Evolutionary conservation across 2,888 invertebrate species (phyloP).

Genomic region (Auanema freiburgensis): DNA sequence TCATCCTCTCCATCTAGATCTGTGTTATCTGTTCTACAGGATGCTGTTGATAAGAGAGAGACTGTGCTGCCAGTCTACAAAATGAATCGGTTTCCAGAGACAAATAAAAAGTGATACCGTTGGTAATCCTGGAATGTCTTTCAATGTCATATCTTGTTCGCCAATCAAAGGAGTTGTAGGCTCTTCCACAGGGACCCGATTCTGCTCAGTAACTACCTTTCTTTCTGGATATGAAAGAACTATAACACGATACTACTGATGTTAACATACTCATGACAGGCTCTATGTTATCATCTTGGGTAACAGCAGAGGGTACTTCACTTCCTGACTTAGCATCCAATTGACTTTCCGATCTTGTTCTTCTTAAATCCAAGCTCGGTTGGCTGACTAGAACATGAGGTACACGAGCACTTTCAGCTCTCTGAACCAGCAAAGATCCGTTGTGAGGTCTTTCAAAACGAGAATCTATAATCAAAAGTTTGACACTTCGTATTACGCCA

Average conservation of each 20-base stretch:
- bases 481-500: too few species aligned
- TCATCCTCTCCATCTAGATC: slow-evolving; percentile 26
- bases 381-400: slow-evolving; percentile 48
- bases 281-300: neutral
- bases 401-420: slow-evolving; percentile 49
- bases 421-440: slow-evolving; percentile 26
- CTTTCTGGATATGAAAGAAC: neutral
- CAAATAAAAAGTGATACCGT: neutral
- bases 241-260: too few species aligned
- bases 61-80: slow-evolving; percentile 32
- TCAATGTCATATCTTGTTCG: too few species aligned
- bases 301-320: neutral
- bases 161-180: too few species aligned
- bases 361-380: slow-evolving; percentile 46
- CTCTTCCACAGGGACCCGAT: too few species aligned
- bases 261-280: slow-evolving; percentile 9
- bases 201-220: too few species aligned
- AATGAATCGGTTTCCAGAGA: neutral
- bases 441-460: slow-evolving; percentile 26
- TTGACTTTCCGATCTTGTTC: slow-evolving; percentile 37
- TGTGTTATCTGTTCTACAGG: slow-evolving; percentile 29
- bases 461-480: slow-evolving; percentile 11
- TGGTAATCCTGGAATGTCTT: too few species aligned
- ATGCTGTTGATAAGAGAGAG: slow-evolving; percentile 29
- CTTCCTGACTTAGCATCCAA: slow-evolving; percentile 17